Evolutionary conservation across 1,140 invertebrate genomes (phyloP).

Genomic region (Procambarus virginalis): DNA sequence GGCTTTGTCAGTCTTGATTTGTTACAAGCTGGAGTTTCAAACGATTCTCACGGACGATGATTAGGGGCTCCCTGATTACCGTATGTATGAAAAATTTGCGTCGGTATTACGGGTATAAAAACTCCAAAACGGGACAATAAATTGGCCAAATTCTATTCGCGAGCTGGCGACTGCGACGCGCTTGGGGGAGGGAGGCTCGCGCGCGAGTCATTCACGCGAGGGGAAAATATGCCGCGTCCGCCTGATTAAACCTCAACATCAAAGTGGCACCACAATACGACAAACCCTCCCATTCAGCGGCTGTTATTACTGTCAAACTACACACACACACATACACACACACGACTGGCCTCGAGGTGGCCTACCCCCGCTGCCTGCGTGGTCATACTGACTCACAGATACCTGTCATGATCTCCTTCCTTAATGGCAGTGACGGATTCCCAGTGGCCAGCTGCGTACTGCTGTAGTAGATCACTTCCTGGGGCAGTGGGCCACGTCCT

Average conservation of each 20-base stretch:
- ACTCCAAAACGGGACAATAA: background rate
- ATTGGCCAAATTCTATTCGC: slow-evolving; percentile 2
- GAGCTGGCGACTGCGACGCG: background rate
- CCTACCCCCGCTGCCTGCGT: background rate
- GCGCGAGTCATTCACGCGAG: background rate
- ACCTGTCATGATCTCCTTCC: background rate
- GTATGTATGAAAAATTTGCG: background rate
- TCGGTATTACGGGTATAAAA: background rate
- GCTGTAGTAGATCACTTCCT: background rate
- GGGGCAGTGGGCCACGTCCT: no score
- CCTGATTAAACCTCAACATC: background rate
- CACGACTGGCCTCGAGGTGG: background rate
- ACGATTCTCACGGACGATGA: background rate
- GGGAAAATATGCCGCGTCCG: background rate
- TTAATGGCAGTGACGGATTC: background rate
- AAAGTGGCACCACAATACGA: background rate
- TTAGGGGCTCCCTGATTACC: background rate
- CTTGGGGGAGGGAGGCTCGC: background rate
- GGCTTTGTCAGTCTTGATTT: background rate
- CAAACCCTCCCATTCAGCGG: background rate
- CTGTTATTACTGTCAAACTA: slow-evolving; percentile 8
- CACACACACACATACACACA: background rate
- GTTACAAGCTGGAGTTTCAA: background rate
- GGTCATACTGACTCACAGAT: background rate
- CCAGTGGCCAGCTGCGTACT: background rate